Evolutionary conservation across 2,888 invertebrate genomes (phyloP).

Genomic region (Chymomyza fuscimana): DNA sequence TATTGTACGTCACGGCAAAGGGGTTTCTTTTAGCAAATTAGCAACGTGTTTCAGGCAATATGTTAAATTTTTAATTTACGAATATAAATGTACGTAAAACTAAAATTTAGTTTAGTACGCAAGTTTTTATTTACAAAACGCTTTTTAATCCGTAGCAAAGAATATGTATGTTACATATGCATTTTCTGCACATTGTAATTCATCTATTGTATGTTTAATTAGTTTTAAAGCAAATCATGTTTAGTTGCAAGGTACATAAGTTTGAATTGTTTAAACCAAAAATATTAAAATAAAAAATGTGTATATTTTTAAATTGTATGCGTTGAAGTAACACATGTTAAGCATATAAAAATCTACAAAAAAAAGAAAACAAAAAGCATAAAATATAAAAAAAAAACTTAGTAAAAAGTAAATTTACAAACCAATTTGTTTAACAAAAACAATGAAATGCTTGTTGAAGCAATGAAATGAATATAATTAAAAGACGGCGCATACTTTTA

Average conservation of each 20-base stretch:
- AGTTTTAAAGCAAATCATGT: slow-evolving; percentile 59
- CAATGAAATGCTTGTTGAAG: slow-evolving; percentile 29
- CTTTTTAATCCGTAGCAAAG: neutral
- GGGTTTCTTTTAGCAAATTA: slow-evolving; percentile 24
- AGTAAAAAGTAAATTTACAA: slow-evolving; percentile 24
- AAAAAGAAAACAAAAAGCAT: slow-evolving; percentile 24
- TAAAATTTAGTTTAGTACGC: neutral
- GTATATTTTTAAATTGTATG: slow-evolving; percentile 59
- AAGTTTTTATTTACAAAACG: neutral
- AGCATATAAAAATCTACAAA: slow-evolving; percentile 19
- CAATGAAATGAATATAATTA: neutral
- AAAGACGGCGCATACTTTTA: slow-evolving; percentile 39
- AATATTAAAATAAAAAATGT: slow-evolving; percentile 68
- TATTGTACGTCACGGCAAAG: slow-evolving; percentile 20
- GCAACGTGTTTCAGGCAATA: slow-evolving; percentile 34
- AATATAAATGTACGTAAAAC: neutral
- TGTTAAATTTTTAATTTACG: neutral
- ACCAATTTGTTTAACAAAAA: slow-evolving; percentile 8
- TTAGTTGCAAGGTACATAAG: slow-evolving; percentile 63
- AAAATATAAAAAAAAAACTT: slow-evolving; percentile 21
- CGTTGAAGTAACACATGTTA: slow-evolving; percentile 37
- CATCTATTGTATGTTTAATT: slow-evolving; percentile 59
- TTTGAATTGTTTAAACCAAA: slow-evolving; percentile 70
- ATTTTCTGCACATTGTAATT: neutral
- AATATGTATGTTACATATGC: slow-evolving; percentile 43